Percentiles rank a stretch among this genome's conserved stretches.
Conservation (phyloP, 2,888 invertebrate species). For the Hedya salicella region DNA sequence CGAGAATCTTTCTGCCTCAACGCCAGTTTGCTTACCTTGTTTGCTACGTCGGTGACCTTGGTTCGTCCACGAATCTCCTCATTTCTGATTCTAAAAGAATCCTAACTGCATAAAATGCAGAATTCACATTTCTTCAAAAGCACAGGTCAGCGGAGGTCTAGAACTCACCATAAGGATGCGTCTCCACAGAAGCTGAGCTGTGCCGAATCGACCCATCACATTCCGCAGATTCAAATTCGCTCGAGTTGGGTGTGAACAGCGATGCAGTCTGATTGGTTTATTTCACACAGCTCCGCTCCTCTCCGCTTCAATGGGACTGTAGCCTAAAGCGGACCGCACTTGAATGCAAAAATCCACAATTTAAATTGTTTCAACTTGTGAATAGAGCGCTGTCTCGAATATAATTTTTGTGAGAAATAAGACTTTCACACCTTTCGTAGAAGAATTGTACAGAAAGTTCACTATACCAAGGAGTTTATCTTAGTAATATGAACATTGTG, state of each 20-base stretch:
- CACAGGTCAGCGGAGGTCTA: neutral
- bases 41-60: too few relatives aligned
- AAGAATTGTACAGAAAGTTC: neutral
- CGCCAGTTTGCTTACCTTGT: too few relatives aligned
- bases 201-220: too few relatives aligned
- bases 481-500: neutral
- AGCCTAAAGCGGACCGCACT: slow-evolving; percentile 8
- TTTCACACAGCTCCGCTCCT: too few relatives aligned
- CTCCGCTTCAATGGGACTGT: too few relatives aligned
- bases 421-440: neutral
- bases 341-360: slow-evolving; percentile 33
- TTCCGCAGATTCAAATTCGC: too few relatives aligned
- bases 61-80: too few relatives aligned
- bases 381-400: slow-evolving; percentile 3
- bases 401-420: slow-evolving; percentile 30
- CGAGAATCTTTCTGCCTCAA: too few relatives aligned
- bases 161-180: slow-evolving; percentile 27
- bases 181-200: too few relatives aligned
- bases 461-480: neutral
- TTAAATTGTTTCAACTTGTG: slow-evolving; percentile 33
- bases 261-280: too few relatives aligned
- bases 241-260: too few relatives aligned
- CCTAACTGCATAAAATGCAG: slow-evolving; percentile 5
- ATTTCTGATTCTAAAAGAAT: neutral
- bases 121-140: slow-evolving; percentile 5